These are phyloP conservation scores for Notothenia rossii DNA, from an alignment of 2,113 vertebrate genomes.

Conservation along the genomic window DNA sequence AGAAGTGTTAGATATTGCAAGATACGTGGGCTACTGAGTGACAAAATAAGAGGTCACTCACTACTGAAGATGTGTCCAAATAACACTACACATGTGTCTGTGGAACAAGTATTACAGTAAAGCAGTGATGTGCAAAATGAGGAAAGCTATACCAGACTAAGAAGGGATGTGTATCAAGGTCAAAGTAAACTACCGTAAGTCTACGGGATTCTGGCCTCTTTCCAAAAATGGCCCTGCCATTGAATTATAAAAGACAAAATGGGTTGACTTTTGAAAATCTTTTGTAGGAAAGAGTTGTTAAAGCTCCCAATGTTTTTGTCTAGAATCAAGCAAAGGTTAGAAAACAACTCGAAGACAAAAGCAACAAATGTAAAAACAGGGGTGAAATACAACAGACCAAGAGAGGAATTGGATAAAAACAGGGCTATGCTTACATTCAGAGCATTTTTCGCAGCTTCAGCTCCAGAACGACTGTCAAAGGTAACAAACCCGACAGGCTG, in stretches of 20 bases:
- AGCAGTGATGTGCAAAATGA: slow-evolving; percentile 82
- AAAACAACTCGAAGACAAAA: slow-evolving; percentile 48
- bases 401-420: slow-evolving; percentile 7
- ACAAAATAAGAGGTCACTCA: slow-evolving; percentile 75
- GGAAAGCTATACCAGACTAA: slow-evolving; percentile 77
- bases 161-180: slow-evolving; percentile 80
- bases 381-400: slow-evolving; percentile 1
- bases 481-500: slow-evolving; percentile 99
- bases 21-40: slow-evolving; percentile 78
- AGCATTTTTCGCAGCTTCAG: slow-evolving; percentile 97
- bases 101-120: slow-evolving; percentile 71
- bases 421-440: slow-evolving; percentile 90
- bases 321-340: slow-evolving; percentile 53
- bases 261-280: slow-evolving; percentile 67
- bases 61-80: slow-evolving; percentile 75
- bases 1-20: slow-evolving; percentile 81
- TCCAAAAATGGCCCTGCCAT: slow-evolving; percentile 84
- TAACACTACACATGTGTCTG: slow-evolving; percentile 79
- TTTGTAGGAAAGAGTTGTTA: slow-evolving; percentile 17
- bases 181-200: slow-evolving; percentile 84
- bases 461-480: slow-evolving; percentile 95
- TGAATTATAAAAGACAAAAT: slow-evolving; percentile 81
- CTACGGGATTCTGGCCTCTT: slow-evolving; percentile 82
- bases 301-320: slow-evolving; percentile 42
- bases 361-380: not conserved